Evolutionary conservation across 1,140 invertebrate genomes (phyloP).

Genomic region (Drosophila lacertosa): DNA sequence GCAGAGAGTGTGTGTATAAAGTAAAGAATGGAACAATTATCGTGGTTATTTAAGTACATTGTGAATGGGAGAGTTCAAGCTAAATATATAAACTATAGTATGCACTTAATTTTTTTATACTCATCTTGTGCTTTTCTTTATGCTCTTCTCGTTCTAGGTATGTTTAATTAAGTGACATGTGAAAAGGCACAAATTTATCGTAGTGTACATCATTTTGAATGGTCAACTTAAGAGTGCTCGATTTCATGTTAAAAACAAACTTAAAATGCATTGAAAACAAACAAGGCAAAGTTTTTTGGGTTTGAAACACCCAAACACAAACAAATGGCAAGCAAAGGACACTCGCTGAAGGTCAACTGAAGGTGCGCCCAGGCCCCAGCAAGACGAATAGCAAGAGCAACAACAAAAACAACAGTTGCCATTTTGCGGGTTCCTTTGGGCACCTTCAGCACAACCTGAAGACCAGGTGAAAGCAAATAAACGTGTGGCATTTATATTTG

Average conservation of each 20-base stretch:
- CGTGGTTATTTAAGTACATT: not conserved
- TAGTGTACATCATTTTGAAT: constrained; percentile 9
- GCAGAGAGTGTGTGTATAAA: constrained; percentile 14
- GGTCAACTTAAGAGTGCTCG: not conserved
- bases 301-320: constrained; percentile 30
- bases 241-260: constrained; percentile 36
- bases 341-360: constrained; percentile 65
- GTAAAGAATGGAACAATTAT: constrained; percentile 13
- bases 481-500: constrained; percentile 78
- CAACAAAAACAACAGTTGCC: constrained; percentile 15
- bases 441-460: not conserved
- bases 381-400: constrained; percentile 18
- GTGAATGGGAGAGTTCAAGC: not conserved
- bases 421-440: constrained; percentile 21
- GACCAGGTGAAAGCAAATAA: constrained; percentile 58
- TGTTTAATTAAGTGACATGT: constrained; percentile 12
- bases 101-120: not conserved
- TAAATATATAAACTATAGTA: not conserved
- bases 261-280: constrained; percentile 72
- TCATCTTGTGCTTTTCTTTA: constrained; percentile 6
- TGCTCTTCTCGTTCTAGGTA: constrained; percentile 48
- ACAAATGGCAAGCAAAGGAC: constrained; percentile 29
- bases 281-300: constrained; percentile 33
- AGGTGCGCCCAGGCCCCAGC: constrained; percentile 41
- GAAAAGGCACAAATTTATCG: not conserved